Evolutionary conservation across 2,797 vertebrate genomes (phyloP).

Genomic region (Sebastes baramenuke): DNA sequence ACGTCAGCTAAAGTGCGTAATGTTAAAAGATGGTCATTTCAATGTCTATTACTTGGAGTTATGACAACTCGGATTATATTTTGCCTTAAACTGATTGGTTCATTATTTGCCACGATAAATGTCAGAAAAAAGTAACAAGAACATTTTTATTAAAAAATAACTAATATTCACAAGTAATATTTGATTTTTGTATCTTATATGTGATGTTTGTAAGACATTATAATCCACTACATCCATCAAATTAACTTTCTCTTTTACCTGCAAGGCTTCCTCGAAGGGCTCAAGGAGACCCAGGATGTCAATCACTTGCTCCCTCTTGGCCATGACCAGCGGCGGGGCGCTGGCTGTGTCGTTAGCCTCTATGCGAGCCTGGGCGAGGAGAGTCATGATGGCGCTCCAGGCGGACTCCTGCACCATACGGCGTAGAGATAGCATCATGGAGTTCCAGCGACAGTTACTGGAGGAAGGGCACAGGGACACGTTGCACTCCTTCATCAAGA

Average conservation of each 20-base stretch:
- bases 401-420: slow-evolving; percentile 72
- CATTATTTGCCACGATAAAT: neutral
- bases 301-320: slow-evolving; percentile 77
- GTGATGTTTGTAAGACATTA: neutral
- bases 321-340: slow-evolving; percentile 76
- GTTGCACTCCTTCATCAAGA: slow-evolving; percentile 75
- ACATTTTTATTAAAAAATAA: too few species aligned
- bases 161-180: rapidly evolving
- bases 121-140: neutral
- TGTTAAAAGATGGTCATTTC: neutral
- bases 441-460: slow-evolving; percentile 79
- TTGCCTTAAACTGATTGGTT: neutral
- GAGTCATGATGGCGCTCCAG: slow-evolving; percentile 73
- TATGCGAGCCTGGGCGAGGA: slow-evolving; percentile 80
- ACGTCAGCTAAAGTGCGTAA: too few species aligned
- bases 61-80: neutral
- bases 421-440: slow-evolving; percentile 71
- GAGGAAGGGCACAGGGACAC: slow-evolving; percentile 72
- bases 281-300: slow-evolving; percentile 81
- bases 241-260: slow-evolving; percentile 63
- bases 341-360: slow-evolving; percentile 69
- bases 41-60: neutral
- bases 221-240: neutral
- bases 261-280: slow-evolving; percentile 80
- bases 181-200: neutral